These are phyloP conservation scores for Megaustenia siamemsis DNA, from an alignment of 2,888 invertebrate genomes.

Conservation along the genomic window DNA sequence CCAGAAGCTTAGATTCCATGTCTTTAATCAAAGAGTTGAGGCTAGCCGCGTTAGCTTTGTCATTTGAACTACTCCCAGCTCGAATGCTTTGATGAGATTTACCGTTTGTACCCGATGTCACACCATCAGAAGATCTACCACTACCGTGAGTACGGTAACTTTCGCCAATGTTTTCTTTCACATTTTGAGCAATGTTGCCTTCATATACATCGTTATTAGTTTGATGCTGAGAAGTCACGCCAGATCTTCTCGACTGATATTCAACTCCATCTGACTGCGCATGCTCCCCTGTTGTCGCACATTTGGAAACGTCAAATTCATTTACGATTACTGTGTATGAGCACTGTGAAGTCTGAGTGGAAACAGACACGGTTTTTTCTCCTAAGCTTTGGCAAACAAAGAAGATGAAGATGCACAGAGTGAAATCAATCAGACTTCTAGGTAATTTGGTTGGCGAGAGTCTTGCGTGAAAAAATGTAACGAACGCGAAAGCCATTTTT, in stretches of 20 bases:
- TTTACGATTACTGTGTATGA: slow-evolving; percentile 73
- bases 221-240: neutral
- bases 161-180: neutral
- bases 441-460: neutral
- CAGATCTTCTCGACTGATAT: slow-evolving; percentile 5
- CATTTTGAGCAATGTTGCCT: slow-evolving; percentile 12
- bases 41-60: neutral
- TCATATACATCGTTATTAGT: neutral
- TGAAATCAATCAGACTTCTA: neutral
- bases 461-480: neutral
- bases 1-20: slow-evolving; percentile 61
- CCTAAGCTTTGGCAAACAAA: neutral
- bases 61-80: neutral
- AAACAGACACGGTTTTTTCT: slow-evolving; percentile 24
- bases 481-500: too few relatives aligned
- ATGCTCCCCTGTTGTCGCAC: slow-evolving; percentile 63
- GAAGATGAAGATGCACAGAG: neutral
- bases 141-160: too few relatives aligned
- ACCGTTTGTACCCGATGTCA: neutral
- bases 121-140: neutral
- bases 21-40: slow-evolving; percentile 53
- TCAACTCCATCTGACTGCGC: slow-evolving; percentile 46
- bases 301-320: slow-evolving; percentile 69
- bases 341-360: slow-evolving; percentile 56
- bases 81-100: neutral